Evolutionary conservation across 2,113 vertebrate genomes (phyloP), one percentile per base, ranked within the genome.

Genomic region (Aspiorhynchus laticeps): DNA sequence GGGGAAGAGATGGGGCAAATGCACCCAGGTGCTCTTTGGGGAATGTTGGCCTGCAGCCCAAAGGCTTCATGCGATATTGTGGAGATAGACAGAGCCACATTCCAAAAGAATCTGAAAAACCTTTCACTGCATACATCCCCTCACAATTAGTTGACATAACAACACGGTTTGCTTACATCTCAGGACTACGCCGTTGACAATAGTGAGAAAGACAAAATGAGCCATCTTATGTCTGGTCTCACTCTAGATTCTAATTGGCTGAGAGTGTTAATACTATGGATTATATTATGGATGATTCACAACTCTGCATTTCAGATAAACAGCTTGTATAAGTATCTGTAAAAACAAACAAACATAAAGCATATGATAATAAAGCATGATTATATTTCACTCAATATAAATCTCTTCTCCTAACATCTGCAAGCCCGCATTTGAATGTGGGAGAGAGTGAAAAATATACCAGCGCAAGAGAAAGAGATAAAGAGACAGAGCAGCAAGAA

Each of bases 21-120:
- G 78, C 80, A 86, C 80, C 87, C 87, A 90, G 89, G 89, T 90
- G 89, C 81, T 33, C 81, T 79, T 51, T 67, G 81, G 80, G 87
- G 89, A 88, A 88, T 88, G 75, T 80, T 90, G 89, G 89, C 89
- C 36, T 31, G 43, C 19, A 67, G 48, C 63, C 88, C 80, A 84
- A 80, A 61, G 8, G 69, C 65, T 63, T 86, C 86, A 88, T 86
- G 81, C 36, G 59, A 86, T 85, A 90, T 85, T 65, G 65, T 56
- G 71, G 69, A 84, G 87, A 83, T 78, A 67, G 74, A 80, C 21
- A 5, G 48, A 89, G 59, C 41, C 65, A 31, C 87, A 88, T 90
- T 84, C 87, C 87, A 81, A 33, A 33, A 61, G 41, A 74, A 28
- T 36, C 71, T 82, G 31, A 84, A 88, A 84, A 69, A 69, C 85